Percentiles rank a stretch among this genome's conserved stretches.
These are phyloP conservation scores for Ceuthmochares aereus DNA, from an alignment of 2,113 vertebrate genomes.

Conservation along the genomic window DNA sequence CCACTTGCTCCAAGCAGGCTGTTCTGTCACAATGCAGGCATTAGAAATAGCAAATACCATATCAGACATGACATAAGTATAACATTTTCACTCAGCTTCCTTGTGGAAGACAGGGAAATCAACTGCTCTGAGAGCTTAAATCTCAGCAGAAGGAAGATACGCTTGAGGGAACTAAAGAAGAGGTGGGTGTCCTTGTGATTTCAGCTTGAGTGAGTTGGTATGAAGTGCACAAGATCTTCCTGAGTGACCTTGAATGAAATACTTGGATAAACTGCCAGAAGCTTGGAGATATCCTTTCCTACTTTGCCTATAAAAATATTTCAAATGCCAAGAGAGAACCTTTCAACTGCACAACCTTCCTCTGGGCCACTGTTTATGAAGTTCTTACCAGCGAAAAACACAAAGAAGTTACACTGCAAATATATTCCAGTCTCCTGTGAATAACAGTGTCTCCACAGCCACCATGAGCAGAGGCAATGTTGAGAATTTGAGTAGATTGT, in stretches of 20 bases:
- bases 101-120: background rate
- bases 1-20: background rate
- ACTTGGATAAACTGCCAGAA: background rate
- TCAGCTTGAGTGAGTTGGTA: background rate
- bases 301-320: background rate
- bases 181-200: background rate
- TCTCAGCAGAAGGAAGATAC: background rate
- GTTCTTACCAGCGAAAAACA: background rate
- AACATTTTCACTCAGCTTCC: background rate
- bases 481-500: background rate
- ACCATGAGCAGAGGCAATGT: background rate
- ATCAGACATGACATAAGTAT: fast-evolving
- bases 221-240: background rate
- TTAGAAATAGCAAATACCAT: background rate
- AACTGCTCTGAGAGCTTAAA: background rate
- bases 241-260: background rate
- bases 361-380: background rate
- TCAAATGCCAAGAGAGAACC: background rate
- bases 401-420: background rate
- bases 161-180: background rate
- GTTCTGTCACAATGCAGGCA: background rate
- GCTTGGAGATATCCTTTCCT: background rate
- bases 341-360: background rate
- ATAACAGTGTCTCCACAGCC: background rate
- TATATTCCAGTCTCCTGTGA: background rate